Evolutionary conservation across 2,113 vertebrate genomes (phyloP).

Genomic region (Coreoperca whiteheadi): DNA sequence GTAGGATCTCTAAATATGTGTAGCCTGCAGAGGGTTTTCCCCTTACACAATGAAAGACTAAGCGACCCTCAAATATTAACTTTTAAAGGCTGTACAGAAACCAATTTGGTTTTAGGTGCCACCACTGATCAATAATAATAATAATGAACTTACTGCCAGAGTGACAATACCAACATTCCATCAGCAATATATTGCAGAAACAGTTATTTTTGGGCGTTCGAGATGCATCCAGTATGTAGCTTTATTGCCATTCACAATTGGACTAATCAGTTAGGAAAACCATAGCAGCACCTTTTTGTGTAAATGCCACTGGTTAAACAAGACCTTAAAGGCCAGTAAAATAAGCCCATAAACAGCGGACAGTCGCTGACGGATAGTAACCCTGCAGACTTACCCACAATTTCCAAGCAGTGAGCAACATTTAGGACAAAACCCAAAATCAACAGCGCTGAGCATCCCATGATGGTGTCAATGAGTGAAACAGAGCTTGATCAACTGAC

Average conservation of each 20-base stretch:
- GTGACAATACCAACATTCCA: constrained; percentile 31
- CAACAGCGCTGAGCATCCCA: constrained; percentile 74
- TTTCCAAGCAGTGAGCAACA: constrained; percentile 70
- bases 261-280: constrained; percentile 53
- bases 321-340: constrained; percentile 67
- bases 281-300: constrained; percentile 36
- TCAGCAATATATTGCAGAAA: constrained; percentile 30
- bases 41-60: constrained; percentile 13
- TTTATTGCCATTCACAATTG: constrained; percentile 57
- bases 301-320: constrained; percentile 67
- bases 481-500: constrained; percentile 31
- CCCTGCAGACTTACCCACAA: constrained; percentile 74
- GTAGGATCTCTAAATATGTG: constrained; percentile 8
- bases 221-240: constrained; percentile 14
- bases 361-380: constrained; percentile 62
- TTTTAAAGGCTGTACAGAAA: constrained; percentile 62
- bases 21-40: constrained; percentile 47
- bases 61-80: constrained; percentile 43
- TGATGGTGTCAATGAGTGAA: constrained; percentile 72
- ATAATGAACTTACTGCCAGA: constrained; percentile 27
- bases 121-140: constrained; percentile 46
- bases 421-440: constrained; percentile 74
- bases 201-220: background rate
- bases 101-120: constrained; percentile 45
- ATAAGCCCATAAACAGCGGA: constrained; percentile 65